Evolutionary conservation across 2,888 invertebrate genomes (phyloP), one percentile per base, ranked within the genome.

Genomic region (Megamerina dolium): DNA sequence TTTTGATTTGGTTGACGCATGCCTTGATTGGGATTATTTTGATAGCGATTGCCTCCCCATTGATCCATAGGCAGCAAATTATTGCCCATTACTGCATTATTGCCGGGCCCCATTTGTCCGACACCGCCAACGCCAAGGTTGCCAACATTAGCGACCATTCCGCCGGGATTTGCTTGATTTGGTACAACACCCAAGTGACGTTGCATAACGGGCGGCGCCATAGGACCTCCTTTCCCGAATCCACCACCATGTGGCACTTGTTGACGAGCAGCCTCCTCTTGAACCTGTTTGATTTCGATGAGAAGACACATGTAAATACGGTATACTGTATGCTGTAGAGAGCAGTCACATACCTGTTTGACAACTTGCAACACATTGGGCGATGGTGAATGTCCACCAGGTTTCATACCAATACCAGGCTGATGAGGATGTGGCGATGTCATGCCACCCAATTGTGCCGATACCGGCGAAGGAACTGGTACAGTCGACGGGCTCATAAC

Each of bases 231-330:
- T 71, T 90, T 89, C 52, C 88, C 89, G 61, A 86, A 89, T 38
- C 78, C 76, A 20, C 71, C 70, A 20, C 71, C 70, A 58, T 87
- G 85, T 26, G 88, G 87, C 35, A 83, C 85, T 66, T 88, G 89
- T 64, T 93, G 91, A 33, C 91, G 77, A 8, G 91, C 91, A 38
- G 91, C 92, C 65, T 91, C 91, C 64, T 91, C 92, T 68, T 93
- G 92, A 4, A 93, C 86, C 73, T 81, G 27, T 27, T 23, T 12
- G 14, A 40, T 16, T 8, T 13, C 17, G n/a, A 8, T 14, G 21
- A 8, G 32, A 45, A 10, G 4, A 20, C 26, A 20, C 17, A 3
- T 27, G 12, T 17, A 9, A 3, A 21, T 13, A 18, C 13, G 3
- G 29, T 18, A 9, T 13, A 23, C 21, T 17, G 14, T 19, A 31